Base-by-base conservation (phyloP, 35 echinoderm and acorn worm species). In the Nesometra sesokonis region DNA sequence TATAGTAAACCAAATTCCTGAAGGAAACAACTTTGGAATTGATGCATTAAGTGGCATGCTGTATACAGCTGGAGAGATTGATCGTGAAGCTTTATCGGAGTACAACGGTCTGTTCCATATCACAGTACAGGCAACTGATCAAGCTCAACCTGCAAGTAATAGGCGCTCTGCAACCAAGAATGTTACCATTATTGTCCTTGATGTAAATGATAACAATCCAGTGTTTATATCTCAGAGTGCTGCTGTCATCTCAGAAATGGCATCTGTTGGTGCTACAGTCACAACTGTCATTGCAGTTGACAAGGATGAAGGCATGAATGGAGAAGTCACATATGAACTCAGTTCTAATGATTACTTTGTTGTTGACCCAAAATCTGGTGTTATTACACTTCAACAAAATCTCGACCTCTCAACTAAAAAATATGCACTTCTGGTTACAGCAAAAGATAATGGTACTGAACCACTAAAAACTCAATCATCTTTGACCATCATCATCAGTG, bases 131-230 rank as follows among this genome's bases (percentile, higher is more conserved):
- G 96, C 92, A 37, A 99, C 88, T n/a, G 96, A 99, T 76, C 93
- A 92, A 57, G 96, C 96, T 17, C 81, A 94, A 9, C 96, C 96
- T 0, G 46, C 77, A 21, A 87, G 87, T 27, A 92, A 90, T 31
- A 90, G 96, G 35, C 84, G 90, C 32, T 88, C 93, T 31, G 86
- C 93, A 43, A 94, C 92, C 30, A 85, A 88, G 2, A 85, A 91
- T 35, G 90, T 99, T 34, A 88, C 86, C 29, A 92, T 99, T 17
- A 92, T 92, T 84, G 88, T 99, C 38, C 34, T 78, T 77, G 92
- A 99, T 67, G 81, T 94, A 30, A 99, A 99, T 76, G 96, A 99
- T 82, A 94, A 99, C 84, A 34, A 80, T 30, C 96, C 96, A 30
- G 36, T 86, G 76, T 91, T 99, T 76, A 79, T 91, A n/a, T 94